phyloP scores from a whole-genome alignment of 1,140 invertebrate genomes.

The Chrysomallon squamiferum region DNA sequence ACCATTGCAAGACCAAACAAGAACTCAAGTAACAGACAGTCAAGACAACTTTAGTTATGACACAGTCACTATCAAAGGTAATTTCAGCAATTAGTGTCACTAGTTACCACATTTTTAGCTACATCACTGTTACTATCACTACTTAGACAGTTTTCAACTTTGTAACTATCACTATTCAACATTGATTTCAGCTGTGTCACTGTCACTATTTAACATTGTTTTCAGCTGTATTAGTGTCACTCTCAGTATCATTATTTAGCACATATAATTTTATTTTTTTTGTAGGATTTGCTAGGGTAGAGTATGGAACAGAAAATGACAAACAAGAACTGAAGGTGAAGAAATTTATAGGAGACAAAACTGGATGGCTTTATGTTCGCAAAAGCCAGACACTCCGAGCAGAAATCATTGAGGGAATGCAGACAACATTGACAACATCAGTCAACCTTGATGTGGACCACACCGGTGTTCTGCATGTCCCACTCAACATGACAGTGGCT shows the following conservation, averaged over 20 bases:
- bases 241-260: background rate
- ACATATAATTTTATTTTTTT: background rate
- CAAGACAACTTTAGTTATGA: constrained; percentile 32
- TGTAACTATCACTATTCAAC: too few species aligned
- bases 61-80: too few species aligned
- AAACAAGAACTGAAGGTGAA: constrained; percentile 26
- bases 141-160: too few species aligned
- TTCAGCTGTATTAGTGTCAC: background rate
- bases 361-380: constrained; percentile 34
- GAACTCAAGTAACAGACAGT: constrained; percentile 28
- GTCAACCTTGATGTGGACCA: constrained; percentile 38
- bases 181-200: too few species aligned
- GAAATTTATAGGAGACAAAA: constrained; percentile 38
- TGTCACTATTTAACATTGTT: constrained; percentile 26
- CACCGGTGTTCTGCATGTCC: constrained; percentile 37
- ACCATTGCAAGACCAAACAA: constrained; percentile 34
- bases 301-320: constrained; percentile 18
- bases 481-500: constrained; percentile 38
- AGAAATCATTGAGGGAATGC: constrained; percentile 36
- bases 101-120: too few species aligned
- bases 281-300: constrained; percentile 39
- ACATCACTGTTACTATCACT: too few species aligned
- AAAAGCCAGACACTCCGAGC: constrained; percentile 36
- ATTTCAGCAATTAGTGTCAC: too few species aligned
- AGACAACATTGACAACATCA: constrained; percentile 24